Percentiles rank a stretch among this genome's conserved stretches.
Evolutionary conservation across 2,113 vertebrate species (phyloP).

Genomic region (Coracopsis vasa): DNA sequence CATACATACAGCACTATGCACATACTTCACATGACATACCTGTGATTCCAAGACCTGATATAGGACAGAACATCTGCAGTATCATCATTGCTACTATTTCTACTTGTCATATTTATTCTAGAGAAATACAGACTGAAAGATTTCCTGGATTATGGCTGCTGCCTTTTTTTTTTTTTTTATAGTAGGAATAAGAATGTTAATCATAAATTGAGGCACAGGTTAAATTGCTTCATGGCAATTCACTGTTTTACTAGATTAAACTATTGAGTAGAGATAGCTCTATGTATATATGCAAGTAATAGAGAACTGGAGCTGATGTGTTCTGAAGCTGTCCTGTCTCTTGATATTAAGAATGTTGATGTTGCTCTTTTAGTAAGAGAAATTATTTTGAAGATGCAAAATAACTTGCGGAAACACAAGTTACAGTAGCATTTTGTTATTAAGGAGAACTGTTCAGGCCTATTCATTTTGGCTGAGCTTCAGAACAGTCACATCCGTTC

Average conservation of each 20-base stretch:
- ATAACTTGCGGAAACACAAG: not conserved
- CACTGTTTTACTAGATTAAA: not conserved
- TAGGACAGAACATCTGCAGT: not conserved
- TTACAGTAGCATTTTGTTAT: not conserved
- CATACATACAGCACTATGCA: not conserved
- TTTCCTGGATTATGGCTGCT: not conserved
- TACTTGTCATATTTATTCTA: not conserved
- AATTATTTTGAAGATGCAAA: not conserved
- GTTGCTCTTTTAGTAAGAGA: not conserved
- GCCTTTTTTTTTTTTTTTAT: no score
- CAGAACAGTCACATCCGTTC: not conserved
- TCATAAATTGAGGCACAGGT: not conserved
- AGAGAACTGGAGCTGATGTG: not conserved
- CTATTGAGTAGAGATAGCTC: not conserved
- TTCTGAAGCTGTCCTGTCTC: not conserved
- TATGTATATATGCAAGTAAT: not conserved
- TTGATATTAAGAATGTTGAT: not conserved
- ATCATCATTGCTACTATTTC: not conserved
- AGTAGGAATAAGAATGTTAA: not conserved
- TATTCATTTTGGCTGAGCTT: not conserved
- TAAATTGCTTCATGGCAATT: not conserved
- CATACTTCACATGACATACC: not conserved
- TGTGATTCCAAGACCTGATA: conserved; percentile 3
- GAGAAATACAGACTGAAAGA: not conserved
- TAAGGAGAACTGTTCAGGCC: not conserved